These are phyloP conservation scores for Pecten maximus DNA, from an alignment of 2,888 invertebrate genomes.

Conservation along the genomic window DNA sequence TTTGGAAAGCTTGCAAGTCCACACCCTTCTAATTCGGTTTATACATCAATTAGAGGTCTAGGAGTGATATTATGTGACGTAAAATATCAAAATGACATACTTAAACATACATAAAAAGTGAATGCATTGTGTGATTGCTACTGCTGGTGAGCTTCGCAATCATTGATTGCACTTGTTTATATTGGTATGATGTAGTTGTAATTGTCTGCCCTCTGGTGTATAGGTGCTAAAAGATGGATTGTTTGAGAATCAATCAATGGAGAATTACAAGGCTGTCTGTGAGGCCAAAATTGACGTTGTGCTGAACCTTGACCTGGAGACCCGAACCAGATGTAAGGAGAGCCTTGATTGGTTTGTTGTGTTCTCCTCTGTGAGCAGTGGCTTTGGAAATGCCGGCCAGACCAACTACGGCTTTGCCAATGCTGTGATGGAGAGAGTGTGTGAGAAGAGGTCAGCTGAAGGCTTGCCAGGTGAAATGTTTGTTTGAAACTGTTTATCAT, in stretches of 20 bases:
- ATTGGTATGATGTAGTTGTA: no score
- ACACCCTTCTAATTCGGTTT: no score
- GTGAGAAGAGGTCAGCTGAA: conserved; percentile 91
- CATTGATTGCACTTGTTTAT: no score
- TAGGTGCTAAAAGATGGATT: conserved; percentile 92
- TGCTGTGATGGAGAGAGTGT: conserved; percentile 97
- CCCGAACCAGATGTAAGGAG: conserved; percentile 89
- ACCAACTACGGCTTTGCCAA: conserved; percentile 98
- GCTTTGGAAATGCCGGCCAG: conserved; percentile 97
- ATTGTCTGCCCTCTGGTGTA: no score
- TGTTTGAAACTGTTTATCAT: not conserved
- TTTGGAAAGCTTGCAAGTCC: no score
- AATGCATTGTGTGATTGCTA: no score
- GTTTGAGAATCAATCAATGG: conserved; percentile 92
- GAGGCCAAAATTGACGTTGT: conserved; percentile 92
- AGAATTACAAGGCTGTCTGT: conserved; percentile 90
- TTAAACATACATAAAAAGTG: no score
- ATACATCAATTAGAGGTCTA: no score
- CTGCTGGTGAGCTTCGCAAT: no score
- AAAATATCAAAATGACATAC: no score
- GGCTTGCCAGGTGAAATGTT: conserved; percentile 88
- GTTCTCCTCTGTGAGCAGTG: conserved; percentile 97
- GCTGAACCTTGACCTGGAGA: conserved; percentile 88
- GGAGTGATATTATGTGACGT: no score
- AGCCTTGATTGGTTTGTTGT: conserved; percentile 93